Percentiles rank a stretch among this genome's conserved stretches.
These are phyloP conservation scores for Agonopterix subpropinquella DNA, from an alignment of 2,888 invertebrate genomes.

Conservation along the genomic window DNA sequence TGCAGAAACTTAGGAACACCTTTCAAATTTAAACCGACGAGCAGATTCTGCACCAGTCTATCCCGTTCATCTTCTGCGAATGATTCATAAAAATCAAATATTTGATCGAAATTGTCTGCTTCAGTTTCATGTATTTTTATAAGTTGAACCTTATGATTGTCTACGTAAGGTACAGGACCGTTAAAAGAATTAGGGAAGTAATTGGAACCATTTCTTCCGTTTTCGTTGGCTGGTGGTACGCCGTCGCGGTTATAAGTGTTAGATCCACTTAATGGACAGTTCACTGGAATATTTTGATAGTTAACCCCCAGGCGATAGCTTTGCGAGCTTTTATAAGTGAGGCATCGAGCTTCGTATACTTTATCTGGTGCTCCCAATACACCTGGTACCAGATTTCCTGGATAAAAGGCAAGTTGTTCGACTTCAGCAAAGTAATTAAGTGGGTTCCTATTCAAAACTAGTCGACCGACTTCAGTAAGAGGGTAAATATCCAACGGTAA, in stretches of 20 bases:
- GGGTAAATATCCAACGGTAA: slow-evolving; percentile 62
- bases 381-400: slow-evolving; percentile 43
- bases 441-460: slow-evolving; percentile 65
- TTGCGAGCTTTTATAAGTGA: slow-evolving; percentile 75
- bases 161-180: slow-evolving; percentile 30
- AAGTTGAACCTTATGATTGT: slow-evolving; percentile 16
- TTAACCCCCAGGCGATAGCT: slow-evolving; percentile 32
- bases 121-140: neutral
- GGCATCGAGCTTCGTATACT: slow-evolving; percentile 63
- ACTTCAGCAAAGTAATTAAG: slow-evolving; percentile 65
- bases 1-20: slow-evolving; percentile 77
- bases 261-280: slow-evolving; percentile 19
- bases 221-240: slow-evolving; percentile 20
- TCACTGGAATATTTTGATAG: slow-evolving; percentile 27
- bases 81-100: neutral
- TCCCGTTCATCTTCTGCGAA: slow-evolving; percentile 80
- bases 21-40: slow-evolving; percentile 80
- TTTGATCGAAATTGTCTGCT: slow-evolving; percentile 1
- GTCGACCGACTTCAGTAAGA: slow-evolving; percentile 61
- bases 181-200: slow-evolving; percentile 35
- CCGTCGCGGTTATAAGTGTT: slow-evolving; percentile 29
- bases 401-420: slow-evolving; percentile 68
- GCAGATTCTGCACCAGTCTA: slow-evolving; percentile 80
- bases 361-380: slow-evolving; percentile 70
- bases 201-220: slow-evolving; percentile 26